phyloP scores from a whole-genome alignment of 1,140 invertebrate genomes.

The Drosophila ambigua region DNA sequence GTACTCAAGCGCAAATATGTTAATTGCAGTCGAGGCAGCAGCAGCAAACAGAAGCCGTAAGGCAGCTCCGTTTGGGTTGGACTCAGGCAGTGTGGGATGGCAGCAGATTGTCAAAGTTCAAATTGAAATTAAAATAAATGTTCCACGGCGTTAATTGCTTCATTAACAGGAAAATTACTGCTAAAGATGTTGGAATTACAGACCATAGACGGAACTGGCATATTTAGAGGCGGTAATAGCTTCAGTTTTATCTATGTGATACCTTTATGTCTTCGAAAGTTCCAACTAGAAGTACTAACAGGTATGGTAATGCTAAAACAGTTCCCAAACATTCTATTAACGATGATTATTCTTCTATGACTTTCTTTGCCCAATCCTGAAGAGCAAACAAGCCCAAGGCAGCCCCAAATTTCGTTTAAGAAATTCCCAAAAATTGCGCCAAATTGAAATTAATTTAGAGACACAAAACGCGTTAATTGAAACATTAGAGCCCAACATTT shows the following conservation, averaged over 20 bases:
- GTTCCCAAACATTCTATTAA: background rate
- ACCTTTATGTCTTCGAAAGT: no score
- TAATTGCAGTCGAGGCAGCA: constrained; percentile 36
- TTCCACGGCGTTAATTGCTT: constrained; percentile 42
- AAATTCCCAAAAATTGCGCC: background rate
- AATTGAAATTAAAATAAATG: constrained; percentile 53
- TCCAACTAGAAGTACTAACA: no score
- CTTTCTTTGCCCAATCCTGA: no score
- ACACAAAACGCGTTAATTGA: constrained; percentile 68
- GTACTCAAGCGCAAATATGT: constrained; percentile 47
- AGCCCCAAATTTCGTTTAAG: no score
- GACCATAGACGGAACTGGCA: background rate
- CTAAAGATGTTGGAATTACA: constrained; percentile 15
- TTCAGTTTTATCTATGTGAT: no score
- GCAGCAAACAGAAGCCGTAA: constrained; percentile 44
- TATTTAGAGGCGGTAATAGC: no score
- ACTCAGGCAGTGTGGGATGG: no score
- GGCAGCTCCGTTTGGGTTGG: background rate
- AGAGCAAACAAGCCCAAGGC: no score
- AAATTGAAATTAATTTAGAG: constrained; percentile 60
- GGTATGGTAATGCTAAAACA: no score
- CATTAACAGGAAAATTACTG: constrained; percentile 37
- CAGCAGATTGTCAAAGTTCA: constrained; percentile 33
- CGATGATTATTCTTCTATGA: no score
- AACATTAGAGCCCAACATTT: constrained; percentile 72